Conservation (phyloP, 2,113 vertebrate genomes). For the Noturus placidus region DNA sequence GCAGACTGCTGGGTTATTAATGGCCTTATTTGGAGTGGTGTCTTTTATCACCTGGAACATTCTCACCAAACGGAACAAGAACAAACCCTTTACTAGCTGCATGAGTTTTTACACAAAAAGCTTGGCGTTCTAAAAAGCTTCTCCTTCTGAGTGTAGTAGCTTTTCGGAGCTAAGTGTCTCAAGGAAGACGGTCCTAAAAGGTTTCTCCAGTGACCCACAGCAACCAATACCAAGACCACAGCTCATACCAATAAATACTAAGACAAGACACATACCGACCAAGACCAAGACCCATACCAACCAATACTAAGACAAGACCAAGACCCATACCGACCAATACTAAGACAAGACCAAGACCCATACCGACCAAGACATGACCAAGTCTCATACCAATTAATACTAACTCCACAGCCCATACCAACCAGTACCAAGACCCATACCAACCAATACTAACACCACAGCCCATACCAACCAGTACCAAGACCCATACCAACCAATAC, state of each 20-base stretch:
- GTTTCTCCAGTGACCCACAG: neutral
- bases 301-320: too few species aligned
- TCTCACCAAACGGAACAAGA: neutral
- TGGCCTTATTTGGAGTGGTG: neutral
- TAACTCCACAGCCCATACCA: too few species aligned
- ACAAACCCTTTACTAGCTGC: neutral
- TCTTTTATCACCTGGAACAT: conserved; percentile 16
- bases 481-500: neutral
- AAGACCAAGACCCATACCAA: too few species aligned
- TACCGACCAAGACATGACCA: neutral
- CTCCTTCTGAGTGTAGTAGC: neutral
- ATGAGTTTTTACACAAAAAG: neutral
- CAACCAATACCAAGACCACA: neutral
- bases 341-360: neutral
- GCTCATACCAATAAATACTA: neutral
- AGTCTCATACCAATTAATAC: neutral
- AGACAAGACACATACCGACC: too few species aligned
- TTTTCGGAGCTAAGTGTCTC: neutral
- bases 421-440: neutral
- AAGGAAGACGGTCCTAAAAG: neutral
- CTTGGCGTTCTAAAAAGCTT: too few species aligned
- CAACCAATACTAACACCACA: too few species aligned
- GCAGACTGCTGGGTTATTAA: conserved; percentile 4
- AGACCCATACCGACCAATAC: too few species aligned
- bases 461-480: neutral